Evolutionary conservation across 2,888 invertebrate genomes (phyloP).

Genomic region (Diaperis boleti): DNA sequence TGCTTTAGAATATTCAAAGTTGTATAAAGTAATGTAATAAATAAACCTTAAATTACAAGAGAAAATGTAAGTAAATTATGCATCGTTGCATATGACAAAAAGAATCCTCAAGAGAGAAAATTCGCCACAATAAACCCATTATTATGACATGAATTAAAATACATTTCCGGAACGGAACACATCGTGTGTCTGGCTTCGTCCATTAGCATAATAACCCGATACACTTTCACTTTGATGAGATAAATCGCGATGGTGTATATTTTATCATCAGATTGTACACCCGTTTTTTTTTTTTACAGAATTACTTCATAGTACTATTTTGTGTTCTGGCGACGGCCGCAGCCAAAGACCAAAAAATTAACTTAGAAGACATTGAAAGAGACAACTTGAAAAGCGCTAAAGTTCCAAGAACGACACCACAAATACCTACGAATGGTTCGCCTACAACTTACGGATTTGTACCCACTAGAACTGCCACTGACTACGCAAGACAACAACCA

Average conservation of each 20-base stretch:
- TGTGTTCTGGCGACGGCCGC: constrained; percentile 53
- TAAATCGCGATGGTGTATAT: too few species aligned
- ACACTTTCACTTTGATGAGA: constrained; percentile 32
- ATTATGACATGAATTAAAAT: constrained; percentile 23
- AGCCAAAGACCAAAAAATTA: constrained; percentile 73
- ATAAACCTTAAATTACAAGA: too few species aligned
- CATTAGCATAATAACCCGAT: constrained; percentile 12
- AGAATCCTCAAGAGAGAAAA: constrained; percentile 7
- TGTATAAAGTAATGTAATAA: too few species aligned
- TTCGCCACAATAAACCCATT: constrained; percentile 24
- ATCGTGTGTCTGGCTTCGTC: constrained; percentile 25
- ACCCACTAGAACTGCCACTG: constrained; percentile 53
- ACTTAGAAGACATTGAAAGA: constrained; percentile 80
- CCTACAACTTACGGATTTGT: constrained; percentile 58
- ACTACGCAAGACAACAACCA: constrained; percentile 54
- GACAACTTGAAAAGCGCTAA: constrained; percentile 76
- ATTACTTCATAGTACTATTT: constrained; percentile 49
- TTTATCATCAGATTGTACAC: too few species aligned
- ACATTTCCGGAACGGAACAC: constrained; percentile 11
- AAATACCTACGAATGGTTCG: constrained; percentile 42
- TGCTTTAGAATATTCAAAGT: too few species aligned
- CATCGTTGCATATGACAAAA: background rate
- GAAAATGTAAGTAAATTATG: constrained; percentile 6
- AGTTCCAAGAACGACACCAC: constrained; percentile 51
- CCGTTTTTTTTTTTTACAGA: constrained; percentile 54